A percentile compares a stretch with the other conserved stretches of the same genome.
Evolutionary conservation across 2,888 invertebrate species (phyloP).

Genomic region (Rhamphomyia laevipes): DNA sequence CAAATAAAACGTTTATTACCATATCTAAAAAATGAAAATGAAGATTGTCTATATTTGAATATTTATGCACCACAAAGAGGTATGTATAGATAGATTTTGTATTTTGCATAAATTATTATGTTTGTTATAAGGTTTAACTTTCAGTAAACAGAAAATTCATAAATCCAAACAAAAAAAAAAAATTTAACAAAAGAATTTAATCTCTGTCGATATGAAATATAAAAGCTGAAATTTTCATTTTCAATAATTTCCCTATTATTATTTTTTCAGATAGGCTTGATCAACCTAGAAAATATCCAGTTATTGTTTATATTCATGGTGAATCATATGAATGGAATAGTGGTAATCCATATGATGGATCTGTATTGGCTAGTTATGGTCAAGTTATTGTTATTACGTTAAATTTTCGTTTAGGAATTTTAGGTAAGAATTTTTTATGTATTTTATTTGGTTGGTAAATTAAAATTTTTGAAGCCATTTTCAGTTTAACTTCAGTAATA

Average conservation of each 20-base stretch:
- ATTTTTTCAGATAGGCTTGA: constrained; percentile 28
- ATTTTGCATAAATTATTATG: too few relatives aligned
- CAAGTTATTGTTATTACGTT: constrained; percentile 75
- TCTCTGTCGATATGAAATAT: too few relatives aligned
- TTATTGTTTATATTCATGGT: constrained; percentile 87
- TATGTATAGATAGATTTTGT: constrained; percentile 33
- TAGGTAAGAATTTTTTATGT: constrained; percentile 47
- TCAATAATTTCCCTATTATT: not conserved
- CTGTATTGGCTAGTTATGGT: constrained; percentile 84
- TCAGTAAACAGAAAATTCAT: too few relatives aligned
- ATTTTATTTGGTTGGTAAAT: constrained; percentile 1
- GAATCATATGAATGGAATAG: constrained; percentile 96
- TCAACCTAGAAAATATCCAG: constrained; percentile 53
- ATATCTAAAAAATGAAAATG: constrained; percentile 56
- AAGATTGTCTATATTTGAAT: constrained; percentile 87
- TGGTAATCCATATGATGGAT: constrained; percentile 94
- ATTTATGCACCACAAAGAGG: constrained; percentile 80
- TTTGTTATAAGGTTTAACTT: too few relatives aligned
- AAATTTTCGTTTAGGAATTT: constrained; percentile 70
- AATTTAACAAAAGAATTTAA: too few relatives aligned
- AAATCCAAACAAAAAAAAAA: too few relatives aligned
- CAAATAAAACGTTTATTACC: constrained; percentile 61
- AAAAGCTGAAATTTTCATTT: too few relatives aligned
- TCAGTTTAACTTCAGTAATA: too few relatives aligned
- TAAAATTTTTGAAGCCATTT: too few relatives aligned